phyloP scores from a whole-genome alignment of 2,113 vertebrate genomes.

The Brienomyrus brachyistius region DNA sequence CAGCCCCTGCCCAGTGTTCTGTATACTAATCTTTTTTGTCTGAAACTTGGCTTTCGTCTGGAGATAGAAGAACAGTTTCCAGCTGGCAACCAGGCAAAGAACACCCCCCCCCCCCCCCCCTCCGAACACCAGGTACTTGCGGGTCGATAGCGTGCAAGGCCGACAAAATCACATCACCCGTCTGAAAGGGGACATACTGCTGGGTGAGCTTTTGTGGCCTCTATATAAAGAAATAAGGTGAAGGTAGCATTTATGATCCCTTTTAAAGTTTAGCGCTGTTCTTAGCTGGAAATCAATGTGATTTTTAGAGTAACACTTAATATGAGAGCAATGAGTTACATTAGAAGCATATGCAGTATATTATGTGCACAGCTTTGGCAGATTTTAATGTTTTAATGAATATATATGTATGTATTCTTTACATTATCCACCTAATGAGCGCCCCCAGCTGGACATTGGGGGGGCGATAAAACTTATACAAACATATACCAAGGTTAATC shows the following conservation, averaged over 20 bases:
- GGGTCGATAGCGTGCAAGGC: background rate
- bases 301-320: background rate
- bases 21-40: background rate
- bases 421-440: background rate
- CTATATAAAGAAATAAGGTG: background rate
- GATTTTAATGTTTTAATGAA: background rate
- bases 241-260: background rate
- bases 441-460: background rate
- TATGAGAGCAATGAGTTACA: background rate
- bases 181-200: background rate
- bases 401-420: background rate
- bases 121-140: background rate
- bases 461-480: background rate
- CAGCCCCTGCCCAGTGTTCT: conserved; percentile 16
- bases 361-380: background rate
- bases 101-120: no score
- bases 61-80: background rate
- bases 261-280: background rate
- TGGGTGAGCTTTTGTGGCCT: background rate
- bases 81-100: background rate
- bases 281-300: background rate
- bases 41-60: background rate
- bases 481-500: conserved; percentile 1
- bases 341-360: background rate
- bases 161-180: background rate